A percentile compares a stretch with the other conserved stretches of the same genome.
Evolutionary conservation across 2,113 vertebrate species (phyloP).

Genomic region (Choloepus hoffmanni): DNA sequence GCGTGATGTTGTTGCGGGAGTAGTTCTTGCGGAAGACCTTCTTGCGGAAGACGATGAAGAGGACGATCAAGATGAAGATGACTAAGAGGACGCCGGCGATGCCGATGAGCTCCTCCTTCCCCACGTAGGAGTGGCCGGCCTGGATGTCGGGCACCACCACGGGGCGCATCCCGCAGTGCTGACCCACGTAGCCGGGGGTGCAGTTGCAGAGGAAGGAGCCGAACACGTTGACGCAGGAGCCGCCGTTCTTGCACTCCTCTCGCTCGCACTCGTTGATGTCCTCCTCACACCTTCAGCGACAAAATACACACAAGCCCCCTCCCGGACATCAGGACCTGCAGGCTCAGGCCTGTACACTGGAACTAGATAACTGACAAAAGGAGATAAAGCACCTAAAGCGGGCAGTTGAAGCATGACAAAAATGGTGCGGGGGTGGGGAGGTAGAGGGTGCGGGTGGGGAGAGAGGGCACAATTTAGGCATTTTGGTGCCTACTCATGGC

Average conservation of each 20-base stretch:
- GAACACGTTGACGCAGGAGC: conserved; percentile 94
- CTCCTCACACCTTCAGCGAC: conserved; percentile 92
- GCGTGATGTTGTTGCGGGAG: conserved; percentile 95
- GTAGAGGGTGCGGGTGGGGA: too few species aligned
- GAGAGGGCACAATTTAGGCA: rapidly evolving
- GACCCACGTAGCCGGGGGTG: conserved; percentile 94
- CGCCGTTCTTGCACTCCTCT: conserved; percentile 96
- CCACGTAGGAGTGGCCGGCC: conserved; percentile 95
- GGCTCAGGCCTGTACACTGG: neutral
- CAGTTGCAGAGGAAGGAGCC: conserved; percentile 98
- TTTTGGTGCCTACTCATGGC: neutral
- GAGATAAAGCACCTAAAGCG: neutral
- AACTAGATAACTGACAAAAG: rapidly evolving
- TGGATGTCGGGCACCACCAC: conserved; percentile 98
- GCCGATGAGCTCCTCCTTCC: conserved; percentile 97
- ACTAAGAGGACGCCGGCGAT: conserved; percentile 95
- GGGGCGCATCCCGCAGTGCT: conserved; percentile 93
- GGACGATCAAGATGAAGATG: conserved; percentile 92
- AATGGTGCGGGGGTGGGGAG: too few species aligned
- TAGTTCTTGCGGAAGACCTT: conserved; percentile 98
- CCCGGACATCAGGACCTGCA: neutral
- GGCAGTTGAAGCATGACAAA: rapidly evolving
- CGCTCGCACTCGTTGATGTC: conserved; percentile 96
- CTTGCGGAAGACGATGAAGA: conserved; percentile 96
- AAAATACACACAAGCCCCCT: neutral